A percentile compares a stretch with the other conserved stretches of the same genome.
Evolutionary conservation across 2,888 invertebrate genomes (phyloP).

Genomic region (Chloroclystis v-ata): DNA sequence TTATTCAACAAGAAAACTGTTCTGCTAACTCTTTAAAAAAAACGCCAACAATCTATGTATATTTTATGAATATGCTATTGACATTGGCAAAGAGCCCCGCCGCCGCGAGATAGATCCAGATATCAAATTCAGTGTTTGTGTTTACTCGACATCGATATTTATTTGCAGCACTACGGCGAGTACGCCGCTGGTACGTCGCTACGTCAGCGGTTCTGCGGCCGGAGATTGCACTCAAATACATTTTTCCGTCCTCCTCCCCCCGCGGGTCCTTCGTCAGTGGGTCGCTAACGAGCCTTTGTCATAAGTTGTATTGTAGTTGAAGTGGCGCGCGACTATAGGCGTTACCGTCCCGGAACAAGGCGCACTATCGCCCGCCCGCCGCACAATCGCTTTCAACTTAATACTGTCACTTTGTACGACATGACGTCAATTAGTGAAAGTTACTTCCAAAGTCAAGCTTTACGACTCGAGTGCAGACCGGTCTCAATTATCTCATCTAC

Average conservation of each 20-base stretch:
- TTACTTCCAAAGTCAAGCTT: constrained; percentile 2
- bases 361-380: constrained; percentile 2
- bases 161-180: constrained; percentile 3
- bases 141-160: constrained; percentile 16
- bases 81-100: not conserved
- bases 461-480: not conserved
- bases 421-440: constrained; percentile 4
- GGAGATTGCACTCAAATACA: constrained; percentile 41
- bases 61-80: not conserved
- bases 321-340: constrained; percentile 10
- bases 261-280: constrained; percentile 19
- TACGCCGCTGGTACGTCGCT: not conserved
- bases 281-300: constrained; percentile 33
- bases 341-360: constrained; percentile 7
- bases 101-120: not conserved
- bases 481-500: not conserved
- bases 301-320: constrained; percentile 20
- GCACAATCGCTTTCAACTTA: not conserved
- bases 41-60: not conserved
- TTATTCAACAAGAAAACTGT: too few relatives aligned
- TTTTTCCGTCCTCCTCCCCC: constrained; percentile 27
- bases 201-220: constrained; percentile 25
- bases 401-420: constrained; percentile 4
- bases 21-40: too few relatives aligned
- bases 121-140: constrained; percentile 7